These are phyloP conservation scores for Scelioninae gen. 1 DNA, from an alignment of 2,888 invertebrate genomes.

Conservation along the genomic window DNA sequence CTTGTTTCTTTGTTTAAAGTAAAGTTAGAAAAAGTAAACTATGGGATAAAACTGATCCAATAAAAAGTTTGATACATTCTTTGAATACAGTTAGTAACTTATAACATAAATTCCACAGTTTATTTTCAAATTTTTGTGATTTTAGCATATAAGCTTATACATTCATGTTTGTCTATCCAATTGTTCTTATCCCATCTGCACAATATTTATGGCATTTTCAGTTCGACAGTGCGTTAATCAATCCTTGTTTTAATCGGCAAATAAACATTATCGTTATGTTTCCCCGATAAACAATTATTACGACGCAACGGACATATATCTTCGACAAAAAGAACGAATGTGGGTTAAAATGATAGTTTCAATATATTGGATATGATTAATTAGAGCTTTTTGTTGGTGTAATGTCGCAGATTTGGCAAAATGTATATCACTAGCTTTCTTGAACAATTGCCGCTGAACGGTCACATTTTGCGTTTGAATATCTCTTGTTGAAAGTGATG, in stretches of 20 bases:
- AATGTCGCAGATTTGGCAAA: slow-evolving; percentile 59
- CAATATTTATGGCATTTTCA: too few species aligned
- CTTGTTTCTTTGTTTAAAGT: too few species aligned
- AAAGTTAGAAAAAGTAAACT: too few species aligned
- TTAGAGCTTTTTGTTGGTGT: slow-evolving; percentile 53
- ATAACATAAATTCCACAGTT: too few species aligned
- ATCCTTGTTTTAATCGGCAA: slow-evolving; percentile 3
- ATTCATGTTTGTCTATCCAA: too few species aligned
- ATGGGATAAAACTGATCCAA: too few species aligned
- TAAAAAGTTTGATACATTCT: too few species aligned
- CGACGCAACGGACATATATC: slow-evolving; percentile 4
- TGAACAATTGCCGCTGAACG: slow-evolving; percentile 55
- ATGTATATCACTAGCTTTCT: slow-evolving; percentile 45
- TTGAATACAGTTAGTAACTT: too few species aligned
- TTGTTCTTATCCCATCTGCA: too few species aligned
- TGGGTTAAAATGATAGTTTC: slow-evolving; percentile 53
- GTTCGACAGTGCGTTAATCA: slow-evolving; percentile 1
- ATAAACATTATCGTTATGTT: not conserved
- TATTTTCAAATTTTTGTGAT: too few species aligned
- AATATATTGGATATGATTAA: slow-evolving; percentile 57
- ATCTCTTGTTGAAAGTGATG: slow-evolving; percentile 50
- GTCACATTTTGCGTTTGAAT: slow-evolving; percentile 57
- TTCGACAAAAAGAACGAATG: slow-evolving; percentile 12
- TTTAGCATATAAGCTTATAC: too few species aligned
- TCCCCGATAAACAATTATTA: slow-evolving; percentile 29